Base-by-base conservation (phyloP, 2,888 invertebrate species). In the Drosophila merina region DNA sequence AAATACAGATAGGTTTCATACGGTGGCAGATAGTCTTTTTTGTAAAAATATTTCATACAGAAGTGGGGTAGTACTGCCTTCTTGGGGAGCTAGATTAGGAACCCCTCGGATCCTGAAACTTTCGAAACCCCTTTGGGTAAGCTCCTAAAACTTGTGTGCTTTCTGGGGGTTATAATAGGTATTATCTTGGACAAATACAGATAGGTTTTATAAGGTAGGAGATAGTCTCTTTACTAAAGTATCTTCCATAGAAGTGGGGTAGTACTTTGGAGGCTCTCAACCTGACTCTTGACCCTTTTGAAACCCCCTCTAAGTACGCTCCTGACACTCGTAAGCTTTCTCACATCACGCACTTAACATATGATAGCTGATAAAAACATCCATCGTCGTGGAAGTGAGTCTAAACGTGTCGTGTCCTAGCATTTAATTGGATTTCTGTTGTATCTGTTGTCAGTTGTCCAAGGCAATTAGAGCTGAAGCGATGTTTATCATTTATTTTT, bases 401-500 rank as follows among this genome's bases (percentile, higher is more conserved):
- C 7, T 20, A 9, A 54, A 52, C 51, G 44, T 54, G 44, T 60
- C 52, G 68, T 60, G 55, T 36, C 38, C 49, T 63, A 52, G 50
- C 49, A 58, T 56, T 58, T 73, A 52, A 58, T 69, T 76, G 74
- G 56, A 45, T 62, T 72, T 40, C 38, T 44, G 54, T 52, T 52
- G 42, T 30, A 52, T 55, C 55, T 51, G 51, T 58, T 30, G 52
- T 48, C 51, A 26, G 64, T 51, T 66, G 62, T 50, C 50, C 40
- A 40, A 54, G 44, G 40, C 66, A 79, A 79, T 79, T 76, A 67
- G 72, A 75, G 64, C 47, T 54, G 45, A 25, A 3, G n/a, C 63
- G 67, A 66, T 55, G 44, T 26, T 25, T 64, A 66, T 30, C 12
- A 42, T 25, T 52, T 84, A 71, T 71, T 71, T 81, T 81, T 76